Base-by-base conservation (phyloP, 1,140 invertebrate species). In the Trachelipus rathkii region DNA sequence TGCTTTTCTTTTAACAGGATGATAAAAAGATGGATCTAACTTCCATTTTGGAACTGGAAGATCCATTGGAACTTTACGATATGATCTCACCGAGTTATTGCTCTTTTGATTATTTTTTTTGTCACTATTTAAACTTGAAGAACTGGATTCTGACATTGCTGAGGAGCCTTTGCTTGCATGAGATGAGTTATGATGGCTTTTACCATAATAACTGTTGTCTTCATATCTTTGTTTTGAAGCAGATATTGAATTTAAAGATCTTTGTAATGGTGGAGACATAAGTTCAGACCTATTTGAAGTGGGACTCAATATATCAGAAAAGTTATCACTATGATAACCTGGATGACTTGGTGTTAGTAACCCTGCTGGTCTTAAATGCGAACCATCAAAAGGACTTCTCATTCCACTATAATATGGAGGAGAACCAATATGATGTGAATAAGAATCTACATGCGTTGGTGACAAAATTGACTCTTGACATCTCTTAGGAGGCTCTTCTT, bases 21-120 rank as follows among this genome's bases (percentile, higher is more conserved):
- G 73, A 43, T 60, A 44, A 43, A 68, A 75, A 68, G 74, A 67
- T 15, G 80, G 80, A 75, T 81, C 80, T 10, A 76, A 71, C 23
- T 73, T 77, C 80, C 80, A 81, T 33, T 74, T 77, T 7, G 80
- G 80, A 21, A 81, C 77, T 43, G 77, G 80, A 10, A 81, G 71
- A 69, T 81, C 80, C 80, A 81, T 81, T 21, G 80, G 80, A 53
- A 77, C 50, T 60, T 60, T 60, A 8, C 19, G 78, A 24, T 77
- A 76, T 33, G 79, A 53, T 70, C 79, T 44, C 13, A 71, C 46
- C 19, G 77, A 75, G 33, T 74, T 80, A 21, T 72, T 66, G 53
- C 33, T 68, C 23, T 67, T 75, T 19, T 24, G 73, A 21, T 8
- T 60, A 33, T 3, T 1, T 45, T 74, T 45, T 66, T 75, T 71